Conservation (phyloP, 2,113 vertebrate species). For the Dryoscopus gambensis region DNA sequence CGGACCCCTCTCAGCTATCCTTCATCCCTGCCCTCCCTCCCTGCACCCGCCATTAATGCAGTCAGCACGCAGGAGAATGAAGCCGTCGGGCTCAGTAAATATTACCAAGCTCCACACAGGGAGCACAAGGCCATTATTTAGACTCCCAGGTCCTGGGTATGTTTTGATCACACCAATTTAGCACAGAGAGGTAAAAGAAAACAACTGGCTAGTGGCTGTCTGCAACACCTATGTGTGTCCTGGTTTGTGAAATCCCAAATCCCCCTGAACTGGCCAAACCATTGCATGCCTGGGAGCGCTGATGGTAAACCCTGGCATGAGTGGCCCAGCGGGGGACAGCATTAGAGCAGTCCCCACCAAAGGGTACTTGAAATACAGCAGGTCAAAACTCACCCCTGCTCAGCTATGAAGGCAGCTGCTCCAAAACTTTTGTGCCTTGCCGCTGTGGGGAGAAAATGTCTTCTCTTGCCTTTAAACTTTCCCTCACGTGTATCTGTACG, state of each 20-base stretch:
- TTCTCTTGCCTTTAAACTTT: not conserved
- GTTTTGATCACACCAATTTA: constrained; percentile 71
- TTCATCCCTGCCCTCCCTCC: constrained; percentile 71
- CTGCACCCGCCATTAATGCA: constrained; percentile 74
- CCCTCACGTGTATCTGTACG: fast-evolving
- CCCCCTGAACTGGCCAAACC: not conserved
- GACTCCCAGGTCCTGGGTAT: constrained; percentile 53
- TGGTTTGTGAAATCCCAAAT: not conserved
- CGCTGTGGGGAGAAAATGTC: fast-evolving
- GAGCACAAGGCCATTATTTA: constrained; percentile 72
- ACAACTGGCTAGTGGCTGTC: not conserved
- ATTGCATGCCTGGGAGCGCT: fast-evolving
- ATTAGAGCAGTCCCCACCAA: not conserved
- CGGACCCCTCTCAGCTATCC: constrained; percentile 66
- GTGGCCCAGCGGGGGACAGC: not conserved
- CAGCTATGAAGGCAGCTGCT: not conserved
- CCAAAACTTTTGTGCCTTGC: not conserved
- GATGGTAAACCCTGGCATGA: not conserved
- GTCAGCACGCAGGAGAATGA: constrained; percentile 70
- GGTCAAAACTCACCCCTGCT: not conserved
- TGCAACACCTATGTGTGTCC: not conserved
- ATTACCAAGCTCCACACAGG: constrained; percentile 65
- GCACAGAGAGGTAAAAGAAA: constrained; percentile 44
- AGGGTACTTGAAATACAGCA: not conserved
- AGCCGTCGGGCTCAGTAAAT: constrained; percentile 76